These are phyloP conservation scores for Nephrotoma flavescens DNA, from an alignment of 2,888 invertebrate genomes.

Conservation along the genomic window DNA sequence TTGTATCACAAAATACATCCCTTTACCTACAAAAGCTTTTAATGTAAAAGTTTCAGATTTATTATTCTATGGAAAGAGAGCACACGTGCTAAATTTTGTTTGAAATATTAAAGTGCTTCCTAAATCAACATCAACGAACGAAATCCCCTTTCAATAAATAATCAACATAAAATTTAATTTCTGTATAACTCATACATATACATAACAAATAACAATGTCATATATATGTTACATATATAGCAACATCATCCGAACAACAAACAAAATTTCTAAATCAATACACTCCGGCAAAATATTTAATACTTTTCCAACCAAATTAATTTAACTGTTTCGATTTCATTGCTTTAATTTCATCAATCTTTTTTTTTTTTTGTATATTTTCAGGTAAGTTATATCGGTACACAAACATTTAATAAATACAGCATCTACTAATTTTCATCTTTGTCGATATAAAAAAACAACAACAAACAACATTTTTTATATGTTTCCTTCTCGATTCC, in stretches of 20 bases:
- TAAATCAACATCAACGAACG: too few relatives aligned
- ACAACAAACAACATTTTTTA: neutral
- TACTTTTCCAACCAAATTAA: neutral
- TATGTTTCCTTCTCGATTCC: neutral
- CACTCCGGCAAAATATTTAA: neutral
- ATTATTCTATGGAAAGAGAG: too few relatives aligned
- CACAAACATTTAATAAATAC: neutral
- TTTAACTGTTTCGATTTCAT: neutral
- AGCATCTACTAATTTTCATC: neutral
- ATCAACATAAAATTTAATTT: too few relatives aligned
- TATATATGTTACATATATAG: too few relatives aligned
- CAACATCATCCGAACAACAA: neutral
- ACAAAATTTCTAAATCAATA: neutral
- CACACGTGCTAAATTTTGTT: too few relatives aligned
- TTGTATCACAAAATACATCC: too few relatives aligned
- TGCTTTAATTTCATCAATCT: neutral
- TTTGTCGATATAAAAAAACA: neutral
- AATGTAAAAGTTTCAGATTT: too few relatives aligned
- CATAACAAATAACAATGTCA: too few relatives aligned
- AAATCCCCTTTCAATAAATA: too few relatives aligned
- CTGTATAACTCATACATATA: too few relatives aligned
- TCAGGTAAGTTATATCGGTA: neutral
- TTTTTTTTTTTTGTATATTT: neutral
- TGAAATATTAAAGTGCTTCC: too few relatives aligned
- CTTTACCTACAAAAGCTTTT: too few relatives aligned